Evolutionary conservation across 2,797 vertebrate species (phyloP).

Genomic region (Coccyzus lansbergi): DNA sequence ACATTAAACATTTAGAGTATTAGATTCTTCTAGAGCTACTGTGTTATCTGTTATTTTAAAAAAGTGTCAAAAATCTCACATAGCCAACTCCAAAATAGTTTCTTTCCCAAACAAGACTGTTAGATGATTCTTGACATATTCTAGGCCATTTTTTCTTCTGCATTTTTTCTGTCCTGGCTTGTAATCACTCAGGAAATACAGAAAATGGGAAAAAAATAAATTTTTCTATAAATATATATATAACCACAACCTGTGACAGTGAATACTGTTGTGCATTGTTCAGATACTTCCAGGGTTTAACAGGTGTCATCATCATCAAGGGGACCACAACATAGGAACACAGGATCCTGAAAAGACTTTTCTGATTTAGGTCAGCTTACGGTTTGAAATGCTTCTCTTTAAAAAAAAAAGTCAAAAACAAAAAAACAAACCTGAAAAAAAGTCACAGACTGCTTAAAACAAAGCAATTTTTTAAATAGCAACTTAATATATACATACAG

Average conservation of each 20-base stretch:
- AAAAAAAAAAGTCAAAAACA: not conserved
- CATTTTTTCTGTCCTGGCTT: not conserved
- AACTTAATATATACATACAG: not conserved
- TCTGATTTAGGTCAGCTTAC: not conserved
- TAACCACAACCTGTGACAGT: not conserved
- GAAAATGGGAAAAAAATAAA: slow-evolving; percentile 6
- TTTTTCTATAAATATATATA: too few species aligned
- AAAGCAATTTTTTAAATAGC: not conserved
- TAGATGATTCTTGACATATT: not conserved
- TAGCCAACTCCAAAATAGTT: not conserved
- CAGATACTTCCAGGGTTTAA: not conserved
- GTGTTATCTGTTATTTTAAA: not conserved
- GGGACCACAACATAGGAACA: not conserved
- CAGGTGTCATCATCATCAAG: not conserved
- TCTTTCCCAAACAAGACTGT: not conserved
- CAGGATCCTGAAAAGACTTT: not conserved
- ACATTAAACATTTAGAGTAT: not conserved
- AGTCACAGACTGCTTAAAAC: not conserved
- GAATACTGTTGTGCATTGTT: not conserved
- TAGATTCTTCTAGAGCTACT: not conserved
- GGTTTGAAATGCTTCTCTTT: not conserved
- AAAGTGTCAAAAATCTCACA: not conserved
- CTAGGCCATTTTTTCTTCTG: not conserved
- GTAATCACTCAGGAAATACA: not conserved
- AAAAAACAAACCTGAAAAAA: not conserved